A percentile compares a stretch with the other conserved stretches of the same genome.
These are phyloP conservation scores for Hyperopisus bebe DNA, from an alignment of 2,113 vertebrate genomes.

Conservation along the genomic window DNA sequence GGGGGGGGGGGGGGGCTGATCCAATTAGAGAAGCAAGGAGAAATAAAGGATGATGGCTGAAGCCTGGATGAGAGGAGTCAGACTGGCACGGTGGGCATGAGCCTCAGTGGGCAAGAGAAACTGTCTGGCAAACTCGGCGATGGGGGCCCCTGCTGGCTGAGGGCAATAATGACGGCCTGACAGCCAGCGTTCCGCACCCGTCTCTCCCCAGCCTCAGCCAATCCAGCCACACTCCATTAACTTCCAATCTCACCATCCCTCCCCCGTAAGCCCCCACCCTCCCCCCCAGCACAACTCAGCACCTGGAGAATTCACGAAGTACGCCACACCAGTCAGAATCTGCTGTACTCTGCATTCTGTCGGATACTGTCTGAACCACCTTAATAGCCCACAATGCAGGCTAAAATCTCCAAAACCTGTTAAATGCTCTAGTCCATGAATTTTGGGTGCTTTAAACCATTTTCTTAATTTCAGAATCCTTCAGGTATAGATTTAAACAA, in stretches of 20 bases:
- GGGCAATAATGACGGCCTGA: conserved; percentile 15
- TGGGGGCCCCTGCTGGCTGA: conserved; percentile 12
- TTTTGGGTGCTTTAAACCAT: background rate
- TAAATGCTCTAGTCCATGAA: background rate
- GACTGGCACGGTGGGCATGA: conserved; percentile 9
- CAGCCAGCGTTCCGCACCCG: background rate
- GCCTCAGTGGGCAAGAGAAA: background rate
- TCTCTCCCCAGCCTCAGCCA: conserved; percentile 14
- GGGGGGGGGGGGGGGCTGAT: background rate
- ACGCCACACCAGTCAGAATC: background rate
- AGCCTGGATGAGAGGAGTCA: conserved; percentile 20
- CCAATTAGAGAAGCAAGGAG: conserved; percentile 26
- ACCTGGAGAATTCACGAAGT: conserved; percentile 2
- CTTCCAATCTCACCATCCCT: background rate
- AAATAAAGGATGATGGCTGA: conserved; percentile 26
- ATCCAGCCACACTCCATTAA: conserved; percentile 3
- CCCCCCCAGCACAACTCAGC: background rate
- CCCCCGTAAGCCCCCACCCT: background rate
- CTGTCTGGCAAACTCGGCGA: conserved; percentile 3
- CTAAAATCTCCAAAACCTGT: background rate
- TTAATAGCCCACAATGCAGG: background rate
- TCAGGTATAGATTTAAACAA: background rate
- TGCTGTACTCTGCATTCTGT: background rate
- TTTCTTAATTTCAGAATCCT: background rate
- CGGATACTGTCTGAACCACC: background rate